Base-by-base conservation (phyloP, 2,888 invertebrate species). In the Lymantria monacha region DNA sequence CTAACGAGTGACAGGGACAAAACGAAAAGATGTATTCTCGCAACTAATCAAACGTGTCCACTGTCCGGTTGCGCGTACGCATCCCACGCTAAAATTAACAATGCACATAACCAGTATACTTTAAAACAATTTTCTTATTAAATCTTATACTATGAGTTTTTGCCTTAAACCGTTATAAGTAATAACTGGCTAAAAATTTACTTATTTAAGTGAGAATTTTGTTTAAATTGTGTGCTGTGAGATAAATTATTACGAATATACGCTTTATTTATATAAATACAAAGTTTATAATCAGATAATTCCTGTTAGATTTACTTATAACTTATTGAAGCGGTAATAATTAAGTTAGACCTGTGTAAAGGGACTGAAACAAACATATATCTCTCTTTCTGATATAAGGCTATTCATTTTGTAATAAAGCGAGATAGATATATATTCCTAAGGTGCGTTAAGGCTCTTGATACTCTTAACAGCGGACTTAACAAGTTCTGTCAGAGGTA, bases 1-100 rank as follows among this genome's bases (percentile, higher is more conserved):
- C 46, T 42, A 14, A 44, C 30, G 76, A 38, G 49, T 44, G 79
- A 88, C 51, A 68, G 85, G 81, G 90, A 87, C 72, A 50, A 75
- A 69, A 64, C 58, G 65, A 72, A 50, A 71, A 78, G 82, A 82
- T 81, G 83, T 81, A 81, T 82, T 79, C 75, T 75, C 82, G 77
- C 72, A 79, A 69, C 88, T 87, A 89, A 90, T 90, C 76, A 88
- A 73, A 81, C 90, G 88, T 89, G 80, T 87, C 90, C 81, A 83
- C 79, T 87, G 83, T 87, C 89, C 84, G 73, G 73, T 59, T 72
- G 77, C 83, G 85, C 79, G 63, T 71, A 78, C 83, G 85, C 87
- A 87, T 87, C 85, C 63, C 57, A 63, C 55, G 61, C 72, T 70
- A 58, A 81, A 83, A 76, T 79, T 72, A 67, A 75, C 69, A 52